Evolutionary conservation across 2,113 vertebrate genomes (phyloP).

Genomic region (Tragelaphus strepsiceros): DNA sequence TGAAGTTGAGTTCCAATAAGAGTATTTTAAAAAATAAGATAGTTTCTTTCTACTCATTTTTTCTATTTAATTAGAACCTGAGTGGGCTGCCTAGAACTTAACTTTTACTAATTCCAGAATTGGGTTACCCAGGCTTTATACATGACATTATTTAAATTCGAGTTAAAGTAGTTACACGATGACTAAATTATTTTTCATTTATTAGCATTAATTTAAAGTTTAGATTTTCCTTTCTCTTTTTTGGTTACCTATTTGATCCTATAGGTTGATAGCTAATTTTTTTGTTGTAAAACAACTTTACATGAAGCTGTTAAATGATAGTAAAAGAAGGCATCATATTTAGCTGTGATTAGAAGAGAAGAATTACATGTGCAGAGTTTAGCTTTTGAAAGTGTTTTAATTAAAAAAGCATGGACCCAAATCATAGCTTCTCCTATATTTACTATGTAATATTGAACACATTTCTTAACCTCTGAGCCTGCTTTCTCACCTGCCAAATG

Average conservation of each 20-base stretch:
- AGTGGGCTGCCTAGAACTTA: slow-evolving; percentile 58
- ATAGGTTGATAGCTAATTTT: slow-evolving; percentile 46
- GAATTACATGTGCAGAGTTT: background rate
- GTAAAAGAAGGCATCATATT: slow-evolving; percentile 35
- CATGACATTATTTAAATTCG: slow-evolving; percentile 75
- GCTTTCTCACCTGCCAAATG: slow-evolving; percentile 30
- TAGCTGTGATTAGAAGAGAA: slow-evolving; percentile 59
- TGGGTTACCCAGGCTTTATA: slow-evolving; percentile 70
- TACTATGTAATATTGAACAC: background rate
- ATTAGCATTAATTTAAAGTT: slow-evolving; percentile 77
- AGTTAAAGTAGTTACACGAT: slow-evolving; percentile 42
- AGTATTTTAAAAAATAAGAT: slow-evolving; percentile 69
- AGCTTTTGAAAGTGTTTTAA: slow-evolving; percentile 18
- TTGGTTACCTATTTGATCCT: slow-evolving; percentile 57
- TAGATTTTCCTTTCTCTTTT: slow-evolving; percentile 65
- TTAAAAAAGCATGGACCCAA: background rate
- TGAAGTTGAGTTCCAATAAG: slow-evolving; percentile 80
- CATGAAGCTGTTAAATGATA: slow-evolving; percentile 18
- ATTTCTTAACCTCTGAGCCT: background rate
- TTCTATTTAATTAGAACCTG: slow-evolving; percentile 64
- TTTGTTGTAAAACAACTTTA: slow-evolving; percentile 39
- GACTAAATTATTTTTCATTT: slow-evolving; percentile 75
- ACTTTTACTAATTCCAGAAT: slow-evolving; percentile 58
- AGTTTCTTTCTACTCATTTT: slow-evolving; percentile 63
- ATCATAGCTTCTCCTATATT: slow-evolving; percentile 1